Evolutionary conservation across 2,797 vertebrate species (phyloP), one percentile per base, ranked within the genome.

Genomic region (Tauraco hartlaubi): DNA sequence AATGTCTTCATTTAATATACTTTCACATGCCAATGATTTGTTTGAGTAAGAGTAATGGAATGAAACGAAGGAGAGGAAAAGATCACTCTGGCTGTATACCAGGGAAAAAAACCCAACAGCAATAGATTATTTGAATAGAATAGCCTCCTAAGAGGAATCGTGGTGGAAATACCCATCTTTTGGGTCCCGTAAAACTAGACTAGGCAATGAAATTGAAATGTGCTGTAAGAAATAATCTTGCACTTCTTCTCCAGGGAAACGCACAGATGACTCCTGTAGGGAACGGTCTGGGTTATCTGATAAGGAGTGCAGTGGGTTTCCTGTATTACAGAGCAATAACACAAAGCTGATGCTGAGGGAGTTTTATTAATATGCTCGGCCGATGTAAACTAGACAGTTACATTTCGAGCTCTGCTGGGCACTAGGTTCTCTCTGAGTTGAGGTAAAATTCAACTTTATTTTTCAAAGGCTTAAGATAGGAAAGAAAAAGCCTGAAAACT

Each of bases 201-300:
- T 58, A 85, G 54, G 90, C 91, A 90, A 89, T 91, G 89, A 93
- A 96, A 87, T 54, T 85, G 72, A 93, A 93, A 90, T 89, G 71
- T 35, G 26, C 41, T 95, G 7, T 39, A 75, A 83, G 81, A 91
- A 85, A 80, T 84, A 89, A 85, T 90, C 66, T 77, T 93, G 56
- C 39, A 15, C 94, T 94, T 94, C 56, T 94, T 94, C 85, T 88
- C 33, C 25, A 39, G 89, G 72, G 82, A 75, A 84, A 55, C 18
- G n/a, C 11, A 9, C 46, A 43, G 59, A 61, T 58, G 84, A 62
- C 64, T 85, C 52, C 68, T 89, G 35, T 17, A 80, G 68, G 68
- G 61, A 77, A 58, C 28, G 43, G 78, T 46, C 54, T 90, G 28
- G 39, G 76, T 68, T 91, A 66, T 62, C 49, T 85, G 68, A 58